Percentiles rank a stretch among this genome's conserved stretches.
phyloP scores from a whole-genome alignment of 2,888 invertebrate species.

The Mystacides longicornis region DNA sequence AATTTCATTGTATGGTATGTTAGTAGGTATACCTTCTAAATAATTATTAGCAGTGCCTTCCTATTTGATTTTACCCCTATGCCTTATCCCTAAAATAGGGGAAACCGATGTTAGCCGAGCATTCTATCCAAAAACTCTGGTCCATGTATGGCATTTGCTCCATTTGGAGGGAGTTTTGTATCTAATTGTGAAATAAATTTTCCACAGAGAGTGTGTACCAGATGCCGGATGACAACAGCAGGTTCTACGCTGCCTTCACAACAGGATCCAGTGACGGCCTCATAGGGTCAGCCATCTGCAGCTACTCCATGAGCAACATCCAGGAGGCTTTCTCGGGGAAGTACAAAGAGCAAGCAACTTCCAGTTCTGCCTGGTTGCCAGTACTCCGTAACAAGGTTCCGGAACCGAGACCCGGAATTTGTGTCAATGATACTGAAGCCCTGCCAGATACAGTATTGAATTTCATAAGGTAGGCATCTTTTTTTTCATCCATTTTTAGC shows the following conservation, averaged over 20 bases:
- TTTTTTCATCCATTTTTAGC: no score
- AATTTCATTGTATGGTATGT: no score
- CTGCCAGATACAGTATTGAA: slow-evolving; percentile 58
- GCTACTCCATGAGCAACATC: slow-evolving; percentile 57
- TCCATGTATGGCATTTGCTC: no score
- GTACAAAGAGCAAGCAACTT: slow-evolving; percentile 63
- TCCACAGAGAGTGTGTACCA: slow-evolving; percentile 65
- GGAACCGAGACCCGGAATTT: slow-evolving; percentile 57
- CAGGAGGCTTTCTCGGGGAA: slow-evolving; percentile 59
- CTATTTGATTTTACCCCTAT: no score
- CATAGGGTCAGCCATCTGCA: slow-evolving; percentile 64
- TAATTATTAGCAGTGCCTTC: no score
- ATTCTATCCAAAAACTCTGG: no score
- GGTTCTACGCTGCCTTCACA: slow-evolving; percentile 62
- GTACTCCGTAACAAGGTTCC: slow-evolving; percentile 57
- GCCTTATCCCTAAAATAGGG: no score
- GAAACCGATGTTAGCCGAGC: no score
- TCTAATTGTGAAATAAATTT: no score
- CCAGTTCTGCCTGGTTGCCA: slow-evolving; percentile 61
- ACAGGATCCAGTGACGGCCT: slow-evolving; percentile 60
- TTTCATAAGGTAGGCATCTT: slow-evolving; percentile 53
- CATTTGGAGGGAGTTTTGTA: no score
- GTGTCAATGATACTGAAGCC: slow-evolving; percentile 57
- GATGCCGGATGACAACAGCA: slow-evolving; percentile 53
- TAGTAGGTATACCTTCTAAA: no score